Evolutionary conservation across 2,888 invertebrate species (phyloP).

Genomic region (Pandemis heparana): DNA sequence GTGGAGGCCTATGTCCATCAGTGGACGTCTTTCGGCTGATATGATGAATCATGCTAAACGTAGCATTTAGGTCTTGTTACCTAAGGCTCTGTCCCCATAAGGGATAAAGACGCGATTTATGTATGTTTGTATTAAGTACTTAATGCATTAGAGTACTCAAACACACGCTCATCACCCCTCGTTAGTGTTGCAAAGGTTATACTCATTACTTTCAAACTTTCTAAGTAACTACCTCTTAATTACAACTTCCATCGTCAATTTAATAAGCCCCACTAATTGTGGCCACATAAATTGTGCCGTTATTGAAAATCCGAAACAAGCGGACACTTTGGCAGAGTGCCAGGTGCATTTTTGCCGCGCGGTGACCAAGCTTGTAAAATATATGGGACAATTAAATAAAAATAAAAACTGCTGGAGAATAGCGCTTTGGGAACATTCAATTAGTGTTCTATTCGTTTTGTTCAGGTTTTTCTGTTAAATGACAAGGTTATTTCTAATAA

Average conservation of each 20-base stretch:
- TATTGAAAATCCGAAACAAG: slow-evolving; percentile 21
- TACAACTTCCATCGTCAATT: neutral
- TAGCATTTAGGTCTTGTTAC: no score
- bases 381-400: slow-evolving; percentile 11
- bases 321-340: slow-evolving; percentile 12
- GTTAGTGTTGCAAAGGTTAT: neutral
- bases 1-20: no score
- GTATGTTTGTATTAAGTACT: no score
- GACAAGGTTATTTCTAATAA: no score
- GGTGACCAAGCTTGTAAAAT: slow-evolving; percentile 1
- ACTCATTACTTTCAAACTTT: neutral
- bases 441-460: no score
- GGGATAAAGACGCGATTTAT: no score
- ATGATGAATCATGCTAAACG: no score
- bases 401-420: neutral
- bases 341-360: slow-evolving; percentile 22
- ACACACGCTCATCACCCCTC: neutral
- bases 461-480: no score
- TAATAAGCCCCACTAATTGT: slow-evolving; percentile 1
- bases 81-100: no score
- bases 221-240: neutral
- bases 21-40: no score
- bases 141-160: no score
- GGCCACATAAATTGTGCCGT: neutral
- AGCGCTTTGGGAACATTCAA: no score